These are phyloP conservation scores for Tursiops truncatus DNA, from an alignment of 2,113 vertebrate species.

Conservation along the genomic window DNA sequence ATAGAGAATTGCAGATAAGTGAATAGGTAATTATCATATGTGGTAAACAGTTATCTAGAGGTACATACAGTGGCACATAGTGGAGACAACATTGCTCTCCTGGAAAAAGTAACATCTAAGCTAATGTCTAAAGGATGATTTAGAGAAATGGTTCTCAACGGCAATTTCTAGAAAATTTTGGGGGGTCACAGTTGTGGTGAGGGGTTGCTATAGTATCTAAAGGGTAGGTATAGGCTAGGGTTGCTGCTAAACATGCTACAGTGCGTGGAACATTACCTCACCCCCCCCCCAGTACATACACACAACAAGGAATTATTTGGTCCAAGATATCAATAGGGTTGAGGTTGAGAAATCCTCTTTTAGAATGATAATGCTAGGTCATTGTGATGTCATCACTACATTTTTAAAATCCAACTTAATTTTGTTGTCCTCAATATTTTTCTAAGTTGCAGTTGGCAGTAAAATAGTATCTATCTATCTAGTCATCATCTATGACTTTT, in stretches of 20 bases:
- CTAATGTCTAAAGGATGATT: neutral
- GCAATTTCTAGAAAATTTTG: neutral
- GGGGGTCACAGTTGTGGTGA: fast-evolving
- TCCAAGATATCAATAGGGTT: neutral
- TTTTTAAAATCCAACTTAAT: neutral
- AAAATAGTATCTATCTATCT: neutral
- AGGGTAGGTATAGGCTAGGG: neutral
- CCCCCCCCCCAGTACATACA: fast-evolving
- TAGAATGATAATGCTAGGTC: neutral
- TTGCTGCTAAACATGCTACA: neutral
- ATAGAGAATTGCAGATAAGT: neutral
- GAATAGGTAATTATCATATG: neutral
- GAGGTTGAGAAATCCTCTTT: neutral
- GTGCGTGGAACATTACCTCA: neutral
- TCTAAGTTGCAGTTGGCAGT: neutral
- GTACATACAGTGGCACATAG: fast-evolving
- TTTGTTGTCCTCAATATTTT: neutral
- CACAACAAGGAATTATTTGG: neutral
- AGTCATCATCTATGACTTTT: neutral
- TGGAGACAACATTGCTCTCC: neutral
- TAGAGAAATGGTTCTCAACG: neutral
- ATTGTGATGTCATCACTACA: neutral
- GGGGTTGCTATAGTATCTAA: neutral
- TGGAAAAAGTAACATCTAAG: neutral
- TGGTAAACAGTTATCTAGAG: neutral